Base-by-base conservation (phyloP, 2,113 vertebrate genomes). In the Dicrurus megarhynchus region DNA sequence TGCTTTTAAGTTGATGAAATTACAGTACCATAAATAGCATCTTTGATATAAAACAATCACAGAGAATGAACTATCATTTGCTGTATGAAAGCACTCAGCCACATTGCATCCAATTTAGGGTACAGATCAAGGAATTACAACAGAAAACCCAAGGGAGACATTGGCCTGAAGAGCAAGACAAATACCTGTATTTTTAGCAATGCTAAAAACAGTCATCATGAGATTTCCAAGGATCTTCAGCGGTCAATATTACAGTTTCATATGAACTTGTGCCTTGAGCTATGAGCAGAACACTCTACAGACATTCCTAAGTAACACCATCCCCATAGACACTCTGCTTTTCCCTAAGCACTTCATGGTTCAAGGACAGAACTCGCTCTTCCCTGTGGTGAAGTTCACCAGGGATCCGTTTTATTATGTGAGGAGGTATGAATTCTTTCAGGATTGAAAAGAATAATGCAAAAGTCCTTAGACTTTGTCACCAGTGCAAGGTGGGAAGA, bases 1-100 rank as follows among this genome's bases (percentile, higher is more conserved):
- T 90, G 47, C 90, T 96, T 93, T 83, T 90, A 92, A 88, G 32
- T 2, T 81, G 68, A 88, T 55, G 24, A 88, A 96, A 94, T 78
- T 81, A 75, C 13, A 91, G 81, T 47, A 61, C 75, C 59, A 74
- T 69, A 94, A 94, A 95, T 67, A 95, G 90, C 73, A 96, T 64
- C 59, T 90, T 37, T 91, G 82, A 83, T 96, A 95, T 42, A 69
- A 88, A 94, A 90, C 24, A 73, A 81, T 74, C 74, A 76, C 50
- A 84, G 79, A 74, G 61, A 82, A 89, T 46, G 37, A 85, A 85
- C 60, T 77, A 49, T 3, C 26, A 83, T 69, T 93, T 92, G 53
- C 67, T 91, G 23, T 39, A 70, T n/a, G 26, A 86, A 92, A 86
- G 79, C 63, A 89, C 41, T 75, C 57, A 27, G 67, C 6, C 41